A percentile compares a stretch with the other conserved stretches of the same genome.
These are phyloP conservation scores for Chionis minor DNA, from an alignment of 2,113 vertebrate genomes.

Conservation along the genomic window DNA sequence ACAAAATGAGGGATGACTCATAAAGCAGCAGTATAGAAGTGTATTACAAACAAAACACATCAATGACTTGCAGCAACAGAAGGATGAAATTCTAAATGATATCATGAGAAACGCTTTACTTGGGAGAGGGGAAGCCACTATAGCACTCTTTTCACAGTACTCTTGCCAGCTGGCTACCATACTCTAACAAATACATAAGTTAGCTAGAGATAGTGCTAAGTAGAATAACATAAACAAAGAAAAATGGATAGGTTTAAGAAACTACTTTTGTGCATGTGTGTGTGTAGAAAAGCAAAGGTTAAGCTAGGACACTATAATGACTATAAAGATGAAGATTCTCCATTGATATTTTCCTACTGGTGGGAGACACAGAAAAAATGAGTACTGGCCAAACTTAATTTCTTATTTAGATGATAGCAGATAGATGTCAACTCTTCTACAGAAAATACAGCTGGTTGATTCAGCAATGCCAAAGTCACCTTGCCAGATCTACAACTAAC, in stretches of 20 bases:
- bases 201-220: background rate
- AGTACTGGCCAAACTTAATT: background rate
- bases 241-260: background rate
- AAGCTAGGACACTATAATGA: background rate
- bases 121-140: background rate
- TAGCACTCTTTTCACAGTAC: background rate
- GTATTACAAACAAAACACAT: background rate
- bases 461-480: conserved; percentile 25
- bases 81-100: background rate
- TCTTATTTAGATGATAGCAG: background rate
- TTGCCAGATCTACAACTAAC: background rate
- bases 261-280: background rate
- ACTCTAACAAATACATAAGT: background rate
- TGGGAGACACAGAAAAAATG: background rate
- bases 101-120: accelerated
- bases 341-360: background rate
- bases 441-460: conserved; percentile 1
- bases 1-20: background rate
- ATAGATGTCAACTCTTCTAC: conserved; percentile 12
- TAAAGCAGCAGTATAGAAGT: background rate
- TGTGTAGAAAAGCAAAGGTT: background rate
- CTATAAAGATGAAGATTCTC: background rate
- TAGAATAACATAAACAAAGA: background rate
- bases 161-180: background rate
- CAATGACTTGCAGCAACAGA: background rate